phyloP scores from a whole-genome alignment of 2,888 invertebrate genomes.

The Caenorhabditis doughertyi region DNA sequence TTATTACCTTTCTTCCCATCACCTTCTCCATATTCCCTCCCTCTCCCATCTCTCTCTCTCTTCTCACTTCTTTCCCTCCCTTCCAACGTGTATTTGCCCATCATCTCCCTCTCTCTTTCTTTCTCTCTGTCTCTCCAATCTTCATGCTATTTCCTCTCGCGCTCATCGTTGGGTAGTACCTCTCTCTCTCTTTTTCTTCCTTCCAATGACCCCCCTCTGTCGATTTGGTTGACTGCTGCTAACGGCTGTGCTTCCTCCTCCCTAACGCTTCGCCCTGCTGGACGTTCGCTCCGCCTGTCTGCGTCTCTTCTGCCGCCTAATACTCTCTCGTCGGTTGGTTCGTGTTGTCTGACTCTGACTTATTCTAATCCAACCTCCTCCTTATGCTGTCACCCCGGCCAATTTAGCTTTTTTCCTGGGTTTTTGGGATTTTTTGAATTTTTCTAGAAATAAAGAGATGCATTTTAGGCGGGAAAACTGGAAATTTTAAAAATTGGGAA shows the following conservation, averaged over 20 bases:
- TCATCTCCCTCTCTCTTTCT: too few species aligned
- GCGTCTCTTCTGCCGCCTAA: neutral
- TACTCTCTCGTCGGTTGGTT: too few species aligned
- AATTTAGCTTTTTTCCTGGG: too few species aligned
- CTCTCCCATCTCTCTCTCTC: too few species aligned
- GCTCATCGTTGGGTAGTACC: neutral
- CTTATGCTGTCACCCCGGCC: too few species aligned
- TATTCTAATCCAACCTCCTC: slow-evolving; percentile 1
- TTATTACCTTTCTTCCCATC: too few species aligned
- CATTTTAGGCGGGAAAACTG: too few species aligned
- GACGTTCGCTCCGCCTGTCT: neutral
- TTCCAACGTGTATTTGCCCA: neutral
- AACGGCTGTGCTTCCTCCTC: neutral
- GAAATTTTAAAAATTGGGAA: too few species aligned
- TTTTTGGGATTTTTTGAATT: too few species aligned
- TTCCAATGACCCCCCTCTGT: neutral
- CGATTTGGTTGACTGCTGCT: neutral
- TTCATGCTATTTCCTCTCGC: neutral
- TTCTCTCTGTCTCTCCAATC: slow-evolving; percentile 23
- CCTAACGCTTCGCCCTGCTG: neutral
- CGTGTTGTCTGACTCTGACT: neutral
- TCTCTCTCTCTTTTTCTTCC: neutral
- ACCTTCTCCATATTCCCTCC: too few species aligned
- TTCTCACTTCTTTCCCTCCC: neutral
- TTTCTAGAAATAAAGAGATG: too few species aligned